Evolutionary conservation across 2,797 vertebrate species (phyloP), one percentile per base, ranked within the genome.

Genomic region (Peromyscus attwateri): DNA sequence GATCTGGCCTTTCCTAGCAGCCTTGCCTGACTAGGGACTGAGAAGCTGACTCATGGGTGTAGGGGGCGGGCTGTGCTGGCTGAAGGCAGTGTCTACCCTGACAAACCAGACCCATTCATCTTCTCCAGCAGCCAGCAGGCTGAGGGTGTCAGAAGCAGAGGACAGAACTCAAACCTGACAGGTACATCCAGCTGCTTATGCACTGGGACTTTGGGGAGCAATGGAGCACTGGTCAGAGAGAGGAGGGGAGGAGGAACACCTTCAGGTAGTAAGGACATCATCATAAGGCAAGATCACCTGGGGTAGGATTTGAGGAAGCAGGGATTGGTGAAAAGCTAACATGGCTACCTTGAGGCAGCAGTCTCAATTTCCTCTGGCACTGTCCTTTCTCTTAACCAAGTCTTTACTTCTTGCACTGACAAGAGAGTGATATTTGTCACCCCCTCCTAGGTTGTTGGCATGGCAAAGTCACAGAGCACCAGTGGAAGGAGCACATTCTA

Each of bases 21-120:
- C 40, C 17, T 83, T 82, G 75, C n/a, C 92, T 80, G 77, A 68
- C 82, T 70, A 57, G 81, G 43, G 46, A 82, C 82, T 82, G 25
- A 21, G 70, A 87, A 83, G 55, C 21, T 0, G 0, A 37, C 40
- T 90, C 46, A 16, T 34, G 3, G 55, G 16, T n/a, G 55, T 19
- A 5, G 55, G 55, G 6, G 55, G 19, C 6, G 34, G 17, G 27
- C 62, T 4, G 85, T 55, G 80, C 27, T 73, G 70, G 70, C 76
- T 21, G 8, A 80, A 57, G 57, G 21, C n/a, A 16, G 34, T 2
- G 57, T 37, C 60, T n/a, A 10, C 34, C 1, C 0, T 1, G 55
- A 29, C 2, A 29, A 90, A 66, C 21, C 10, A 85, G 68, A 82
- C 80, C 21, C 19, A 17, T 40, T 31, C 25, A 16, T 57, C 37